phyloP scores from a whole-genome alignment of 1,140 invertebrate species.

The Formica exsecta region DNA sequence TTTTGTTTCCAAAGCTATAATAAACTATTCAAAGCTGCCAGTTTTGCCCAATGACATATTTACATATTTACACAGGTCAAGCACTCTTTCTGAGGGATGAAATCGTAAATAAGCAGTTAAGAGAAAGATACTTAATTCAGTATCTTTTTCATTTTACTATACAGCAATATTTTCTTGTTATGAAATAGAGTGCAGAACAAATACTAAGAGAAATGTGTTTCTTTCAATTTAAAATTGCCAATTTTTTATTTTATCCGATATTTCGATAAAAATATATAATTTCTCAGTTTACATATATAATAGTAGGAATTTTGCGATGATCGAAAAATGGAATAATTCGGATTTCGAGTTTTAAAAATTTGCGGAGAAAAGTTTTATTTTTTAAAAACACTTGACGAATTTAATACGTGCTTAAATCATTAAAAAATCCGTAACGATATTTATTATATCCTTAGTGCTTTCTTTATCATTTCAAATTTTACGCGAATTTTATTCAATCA shows the following conservation, averaged over 20 bases:
- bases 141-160: not conserved
- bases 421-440: not conserved
- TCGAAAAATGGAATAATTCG: no score
- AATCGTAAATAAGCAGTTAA: not conserved
- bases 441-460: not conserved
- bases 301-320: no score
- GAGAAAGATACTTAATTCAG: not conserved
- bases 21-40: constrained; percentile 1
- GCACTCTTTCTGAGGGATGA: not conserved
- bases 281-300: not conserved
- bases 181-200: not conserved
- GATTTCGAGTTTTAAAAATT: no score
- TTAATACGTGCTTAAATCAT: not conserved
- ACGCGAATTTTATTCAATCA: not conserved
- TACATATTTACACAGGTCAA: not conserved
- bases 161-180: not conserved
- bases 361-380: no score
- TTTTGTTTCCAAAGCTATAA: not conserved
- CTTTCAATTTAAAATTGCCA: not conserved
- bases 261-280: not conserved
- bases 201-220: not conserved
- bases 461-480: not conserved
- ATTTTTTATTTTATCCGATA: not conserved
- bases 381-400: no score
- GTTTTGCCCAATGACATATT: not conserved